phyloP scores from a whole-genome alignment of 1,140 invertebrate species.

The Drosophila nebulosa region DNA sequence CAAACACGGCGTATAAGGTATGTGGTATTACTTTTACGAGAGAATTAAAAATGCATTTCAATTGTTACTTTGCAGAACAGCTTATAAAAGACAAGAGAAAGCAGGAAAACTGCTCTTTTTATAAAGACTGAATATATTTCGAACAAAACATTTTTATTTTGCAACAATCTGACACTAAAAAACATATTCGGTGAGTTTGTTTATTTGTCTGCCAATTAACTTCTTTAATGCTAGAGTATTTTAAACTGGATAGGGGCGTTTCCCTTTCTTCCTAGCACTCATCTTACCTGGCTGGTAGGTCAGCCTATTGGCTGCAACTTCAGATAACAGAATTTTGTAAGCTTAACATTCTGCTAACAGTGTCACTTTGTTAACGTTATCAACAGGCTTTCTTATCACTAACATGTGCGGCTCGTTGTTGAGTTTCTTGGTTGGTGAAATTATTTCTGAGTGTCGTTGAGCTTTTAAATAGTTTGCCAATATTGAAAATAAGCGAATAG shows the following conservation, averaged over 20 bases:
- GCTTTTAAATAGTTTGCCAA: constrained; percentile 61
- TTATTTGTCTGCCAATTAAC: neutral
- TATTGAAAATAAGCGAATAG: constrained; percentile 46
- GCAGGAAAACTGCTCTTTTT: too few relatives aligned
- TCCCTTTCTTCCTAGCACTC: neutral
- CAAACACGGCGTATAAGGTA: constrained; percentile 20
- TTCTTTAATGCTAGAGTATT: too few relatives aligned
- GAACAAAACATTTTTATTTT: too few relatives aligned
- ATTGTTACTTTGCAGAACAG: neutral
- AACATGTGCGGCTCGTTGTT: constrained; percentile 44
- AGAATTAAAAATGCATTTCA: constrained; percentile 6
- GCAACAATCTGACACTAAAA: too few relatives aligned
- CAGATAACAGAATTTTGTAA: constrained; percentile 18
- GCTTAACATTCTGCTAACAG: constrained; percentile 5
- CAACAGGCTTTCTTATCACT: constrained; percentile 50
- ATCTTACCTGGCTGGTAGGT: too few relatives aligned
- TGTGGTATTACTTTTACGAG: constrained; percentile 36
- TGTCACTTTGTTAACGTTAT: constrained; percentile 44
- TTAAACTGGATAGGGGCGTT: constrained; percentile 17
- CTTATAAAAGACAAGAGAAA: too few relatives aligned
- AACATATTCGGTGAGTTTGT: too few relatives aligned
- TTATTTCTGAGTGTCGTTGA: constrained; percentile 21
- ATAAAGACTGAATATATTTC: too few relatives aligned
- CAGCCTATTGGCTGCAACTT: constrained; percentile 10
- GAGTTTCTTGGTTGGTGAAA: constrained; percentile 55